Base-by-base conservation (phyloP, 2,113 vertebrate species). In the Leucopsar rothschildi region DNA sequence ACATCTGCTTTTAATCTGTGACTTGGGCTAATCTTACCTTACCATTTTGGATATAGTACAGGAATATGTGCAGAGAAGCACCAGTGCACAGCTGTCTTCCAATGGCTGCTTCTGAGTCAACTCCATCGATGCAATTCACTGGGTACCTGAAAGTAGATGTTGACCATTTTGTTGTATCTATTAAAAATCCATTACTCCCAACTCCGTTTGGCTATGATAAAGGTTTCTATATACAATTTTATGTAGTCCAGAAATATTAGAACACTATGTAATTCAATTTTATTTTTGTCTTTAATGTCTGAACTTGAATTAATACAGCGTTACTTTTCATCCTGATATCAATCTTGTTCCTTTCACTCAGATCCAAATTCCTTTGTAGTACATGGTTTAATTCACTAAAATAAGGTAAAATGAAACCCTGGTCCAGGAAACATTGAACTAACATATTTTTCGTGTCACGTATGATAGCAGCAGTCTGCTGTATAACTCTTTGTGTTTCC, bases 211-310 rank as follows among this genome's bases (percentile, higher is more conserved):
- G 29, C 59, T 81, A 81, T 86, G 68, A 86, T 84, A 89, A 91
- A 71, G 70, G 66, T 64, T 94, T 90, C 81, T 73, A 92, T 81
- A 88, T 83, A 90, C 64, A 82, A 77, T 94, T 92, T 92, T 64
- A 60, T 94, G 82, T 88, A 81, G 82, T 92, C 68, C 64, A 88
- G 68, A 94, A 94, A 90, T 96, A 92, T 83, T 93, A 86, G 68
- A 93, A 88, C 81, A 78, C 68, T 83, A 22, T 77, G 42, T 92
- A 93, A 92, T 90, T 94, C 60, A 80, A 73, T 86, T 96, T 94
- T 91, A 91, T 82, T 92, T 96, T 94, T 95, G 72, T 94, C 93
- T 97, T 95, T 96, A 94, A 88, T 93, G 82, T 95, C 92, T 57
- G 53, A 79, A 59, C 31, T 24, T 86, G 64, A 91, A 69, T 82